Conservation (phyloP, 2,888 invertebrate species). For the Rhingia campestris region DNA sequence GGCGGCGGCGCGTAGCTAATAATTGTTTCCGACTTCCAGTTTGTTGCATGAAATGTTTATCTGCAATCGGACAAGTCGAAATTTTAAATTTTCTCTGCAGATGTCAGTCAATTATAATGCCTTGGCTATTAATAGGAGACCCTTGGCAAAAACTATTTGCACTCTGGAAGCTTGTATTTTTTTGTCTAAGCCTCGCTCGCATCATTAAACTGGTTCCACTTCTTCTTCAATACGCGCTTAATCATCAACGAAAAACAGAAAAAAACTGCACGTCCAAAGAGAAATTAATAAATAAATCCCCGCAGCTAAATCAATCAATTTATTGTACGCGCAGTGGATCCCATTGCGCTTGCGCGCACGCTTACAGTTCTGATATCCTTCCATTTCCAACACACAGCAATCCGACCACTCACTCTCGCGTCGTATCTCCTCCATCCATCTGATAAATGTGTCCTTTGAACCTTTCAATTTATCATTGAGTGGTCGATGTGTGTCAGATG, state of each 20-base stretch:
- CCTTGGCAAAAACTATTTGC: conserved; percentile 4
- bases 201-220: conserved; percentile 65
- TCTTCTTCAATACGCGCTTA: conserved; percentile 51
- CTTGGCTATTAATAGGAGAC: conserved; percentile 28
- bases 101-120: conserved; percentile 24
- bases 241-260: conserved; percentile 42
- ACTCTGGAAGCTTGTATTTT: conserved; percentile 16
- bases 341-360: conserved; percentile 26
- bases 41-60: too few species aligned
- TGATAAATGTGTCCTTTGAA: conserved; percentile 75
- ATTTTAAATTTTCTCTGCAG: too few species aligned
- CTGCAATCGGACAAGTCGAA: too few species aligned
- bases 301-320: conserved; percentile 74
- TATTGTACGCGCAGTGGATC: conserved; percentile 64
- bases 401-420: conserved; percentile 68
- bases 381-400: conserved; percentile 45
- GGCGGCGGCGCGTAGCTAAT: background rate
- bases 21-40: too few species aligned
- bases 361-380: conserved; percentile 70
- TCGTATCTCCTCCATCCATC: conserved; percentile 73
- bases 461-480: conserved; percentile 74
- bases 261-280: conserved; percentile 43
- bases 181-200: conserved; percentile 42
- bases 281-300: conserved; percentile 74
- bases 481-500: conserved; percentile 74